These are phyloP conservation scores for Chirona hameri DNA, from an alignment of 2,888 invertebrate genomes.

Conservation along the genomic window DNA sequence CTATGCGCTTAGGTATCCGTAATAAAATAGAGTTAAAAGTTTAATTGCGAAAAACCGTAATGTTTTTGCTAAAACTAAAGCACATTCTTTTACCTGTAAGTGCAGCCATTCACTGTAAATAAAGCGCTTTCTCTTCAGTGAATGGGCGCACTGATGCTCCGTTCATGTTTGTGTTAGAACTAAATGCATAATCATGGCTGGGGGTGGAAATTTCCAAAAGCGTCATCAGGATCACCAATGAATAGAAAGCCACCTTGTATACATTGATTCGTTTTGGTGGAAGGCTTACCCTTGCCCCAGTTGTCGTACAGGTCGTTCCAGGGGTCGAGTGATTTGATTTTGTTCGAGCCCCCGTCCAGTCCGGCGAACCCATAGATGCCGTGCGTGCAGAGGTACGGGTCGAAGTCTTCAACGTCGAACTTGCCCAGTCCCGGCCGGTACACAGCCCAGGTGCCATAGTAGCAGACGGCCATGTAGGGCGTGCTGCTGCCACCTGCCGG, in stretches of 20 bases:
- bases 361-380: constrained; percentile 70
- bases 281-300: not conserved
- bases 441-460: constrained; percentile 39
- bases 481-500: not conserved
- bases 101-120: too few species aligned
- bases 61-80: too few species aligned
- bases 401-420: constrained; percentile 62
- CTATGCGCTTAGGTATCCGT: too few species aligned
- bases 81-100: too few species aligned
- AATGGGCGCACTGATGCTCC: too few species aligned
- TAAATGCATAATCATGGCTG: too few species aligned
- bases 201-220: too few species aligned
- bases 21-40: too few species aligned
- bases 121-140: too few species aligned
- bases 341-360: constrained; percentile 52
- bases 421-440: constrained; percentile 63
- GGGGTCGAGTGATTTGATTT: constrained; percentile 36
- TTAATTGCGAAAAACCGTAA: too few species aligned
- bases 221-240: not conserved
- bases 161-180: not conserved
- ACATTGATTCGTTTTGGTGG: not conserved
- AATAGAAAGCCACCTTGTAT: too few species aligned
- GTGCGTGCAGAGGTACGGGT: constrained; percentile 68
- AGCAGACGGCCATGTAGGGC: constrained; percentile 33
- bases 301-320: constrained; percentile 23